phyloP scores from a whole-genome alignment of 2,888 invertebrate genomes.

The Diarsia rubi region DNA sequence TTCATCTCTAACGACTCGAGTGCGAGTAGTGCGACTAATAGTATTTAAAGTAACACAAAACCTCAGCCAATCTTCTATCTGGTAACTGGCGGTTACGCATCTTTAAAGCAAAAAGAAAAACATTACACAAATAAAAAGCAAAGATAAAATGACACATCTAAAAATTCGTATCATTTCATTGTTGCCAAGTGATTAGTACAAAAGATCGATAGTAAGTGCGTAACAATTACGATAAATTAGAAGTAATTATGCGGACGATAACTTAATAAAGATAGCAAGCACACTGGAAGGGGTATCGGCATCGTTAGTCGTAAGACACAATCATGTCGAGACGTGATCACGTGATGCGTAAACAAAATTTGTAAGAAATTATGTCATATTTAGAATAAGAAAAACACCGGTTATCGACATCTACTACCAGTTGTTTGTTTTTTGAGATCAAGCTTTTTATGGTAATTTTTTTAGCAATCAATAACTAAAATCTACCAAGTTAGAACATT shows the following conservation, averaged over 20 bases:
- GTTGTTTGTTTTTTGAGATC: background rate
- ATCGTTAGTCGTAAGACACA: constrained; percentile 1
- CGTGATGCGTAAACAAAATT: constrained; percentile 1
- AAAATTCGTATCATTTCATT: background rate
- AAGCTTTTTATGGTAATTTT: background rate
- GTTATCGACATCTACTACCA: background rate
- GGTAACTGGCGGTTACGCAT: background rate
- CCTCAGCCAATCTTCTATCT: background rate
- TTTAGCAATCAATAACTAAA: background rate
- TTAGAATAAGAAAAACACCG: background rate
- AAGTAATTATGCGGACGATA: constrained; percentile 15
- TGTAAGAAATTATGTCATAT: constrained; percentile 4
- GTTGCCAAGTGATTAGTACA: constrained; percentile 40
- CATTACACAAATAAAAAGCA: background rate
- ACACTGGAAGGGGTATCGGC: constrained; percentile 18
- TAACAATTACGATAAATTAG: constrained; percentile 46
- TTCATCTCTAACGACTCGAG: background rate
- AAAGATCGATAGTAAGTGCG: constrained; percentile 29
- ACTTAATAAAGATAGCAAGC: constrained; percentile 33
- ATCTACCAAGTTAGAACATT: background rate
- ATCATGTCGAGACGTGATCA: constrained; percentile 2
- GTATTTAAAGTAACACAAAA: constrained; percentile 8
- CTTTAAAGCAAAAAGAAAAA: background rate
- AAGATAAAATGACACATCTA: constrained; percentile 19
- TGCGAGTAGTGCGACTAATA: background rate